Evolutionary conservation across 2,113 vertebrate species (phyloP), one percentile per base, ranked within the genome.

Genomic region (Ceyx melanurus): DNA sequence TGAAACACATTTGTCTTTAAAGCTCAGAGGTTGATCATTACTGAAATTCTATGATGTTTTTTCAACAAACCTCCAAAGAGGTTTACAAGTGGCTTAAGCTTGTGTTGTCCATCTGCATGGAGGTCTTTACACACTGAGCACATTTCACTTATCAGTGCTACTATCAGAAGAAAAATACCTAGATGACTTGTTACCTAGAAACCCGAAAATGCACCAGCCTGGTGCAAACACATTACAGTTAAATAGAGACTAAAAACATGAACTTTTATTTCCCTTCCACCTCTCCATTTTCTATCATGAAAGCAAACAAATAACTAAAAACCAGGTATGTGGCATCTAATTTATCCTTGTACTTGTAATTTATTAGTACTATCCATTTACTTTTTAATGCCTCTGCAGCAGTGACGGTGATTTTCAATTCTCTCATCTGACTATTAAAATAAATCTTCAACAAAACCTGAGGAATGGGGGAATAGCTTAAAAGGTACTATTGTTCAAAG

Each of bases 291-390:
- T 92, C 86, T 25, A 28, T 51, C 46, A 74, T 11, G 43, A 75
- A 86, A 82, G 54, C 60, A 95, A 70, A 85, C 45, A 71, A 94
- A 94, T 45, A 92, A 76, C 75, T 58, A 40, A 88, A 92, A 66
- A n/a, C 2, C 13, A n/a, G 35, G 57, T 67, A 91, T 75, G 75
- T 81, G 64, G 54, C 80, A 78, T 79, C 65, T 90, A 96, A 97
- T 97, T 96, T 94, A 77, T 93, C 84, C 35, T 71, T 8, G 46
- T 88, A 86, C 71, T 93, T 96, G 85, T 87, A 97, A 95, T 94
- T 96, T 92, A 94, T 96, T 93, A 87, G 89, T 83, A 94, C 37
- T 94, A 58, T 82, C 70, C 75, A 72, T 93, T 71, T 88, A 77
- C 66, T 96, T 96, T 95, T 88, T 94, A 90, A 91, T 83, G 82